Evolutionary conservation across 2,888 invertebrate species (phyloP), one percentile per base, ranked within the genome.

Genomic region (Acrobasis consociella): DNA sequence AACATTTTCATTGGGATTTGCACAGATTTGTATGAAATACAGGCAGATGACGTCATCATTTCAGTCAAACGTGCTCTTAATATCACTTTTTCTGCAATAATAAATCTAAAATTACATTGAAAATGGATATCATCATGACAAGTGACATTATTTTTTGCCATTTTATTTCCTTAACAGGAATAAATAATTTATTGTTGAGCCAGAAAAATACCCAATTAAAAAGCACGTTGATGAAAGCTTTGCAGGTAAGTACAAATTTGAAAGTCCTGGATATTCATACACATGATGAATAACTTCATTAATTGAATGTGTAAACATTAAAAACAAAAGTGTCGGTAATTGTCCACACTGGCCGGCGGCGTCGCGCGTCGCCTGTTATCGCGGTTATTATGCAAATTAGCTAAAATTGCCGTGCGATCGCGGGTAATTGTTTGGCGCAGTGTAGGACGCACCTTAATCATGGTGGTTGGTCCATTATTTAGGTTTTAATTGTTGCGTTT

Each of bases 321-420:
- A 55, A 62, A 38, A 53, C 55, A 49, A 60, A 62, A 55, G 62
- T 62, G 56, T 63, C 62, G 59, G 58, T 65, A 64, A 67, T 68
- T 65, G 65, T 66, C 68, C 64, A 62, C 64, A 17, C 53, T 22
- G 80, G 83, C 80, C 73, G 74, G 71, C 80, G 85, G 83, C 73
- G 76, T 77, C 31, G 31, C 31, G 8, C 31, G 31, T 31, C 81
- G 77, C 75, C 81, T 82, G 86, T 84, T 82, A 80, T 78, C 82
- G 78, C 67, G 62, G 72, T 77, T 84, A 88, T 88, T 88, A 89
- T 89, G 90, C 83, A 88, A 88, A 89, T 88, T 73, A 72, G 74
- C 78, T 83, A 79, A 74, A 88, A 87, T 88, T 86, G 76, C 81
- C 75, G 78, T 49, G 58, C 46, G 22, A 53, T 16, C 55, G 46